These are phyloP conservation scores for Drosophila anomelani DNA, from an alignment of 2,888 invertebrate species.

Conservation along the genomic window DNA sequence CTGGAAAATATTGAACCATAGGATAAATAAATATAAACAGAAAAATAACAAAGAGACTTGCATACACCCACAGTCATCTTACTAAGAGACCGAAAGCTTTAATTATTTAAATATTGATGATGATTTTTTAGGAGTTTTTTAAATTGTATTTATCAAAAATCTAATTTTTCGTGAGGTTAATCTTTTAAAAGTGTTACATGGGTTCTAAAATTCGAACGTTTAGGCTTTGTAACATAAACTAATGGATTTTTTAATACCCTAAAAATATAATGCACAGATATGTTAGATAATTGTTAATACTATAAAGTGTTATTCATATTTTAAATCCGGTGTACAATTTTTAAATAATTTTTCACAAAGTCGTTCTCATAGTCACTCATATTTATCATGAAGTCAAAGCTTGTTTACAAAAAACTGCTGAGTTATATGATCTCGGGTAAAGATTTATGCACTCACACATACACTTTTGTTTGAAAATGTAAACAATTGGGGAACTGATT, in stretches of 20 bases:
- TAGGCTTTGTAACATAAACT: too few species aligned
- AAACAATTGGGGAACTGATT: slow-evolving; percentile 8
- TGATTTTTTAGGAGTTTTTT: not conserved
- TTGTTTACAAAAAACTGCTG: not conserved
- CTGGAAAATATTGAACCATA: not conserved
- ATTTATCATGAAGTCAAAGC: not conserved
- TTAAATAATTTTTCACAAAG: not conserved
- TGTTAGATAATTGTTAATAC: too few species aligned
- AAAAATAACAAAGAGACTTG: not conserved
- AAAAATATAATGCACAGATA: too few species aligned
- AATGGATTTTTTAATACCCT: too few species aligned
- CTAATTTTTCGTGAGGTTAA: too few species aligned
- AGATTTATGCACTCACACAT: slow-evolving; percentile 1
- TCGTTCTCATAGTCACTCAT: not conserved
- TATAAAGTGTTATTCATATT: not conserved
- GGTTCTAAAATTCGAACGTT: too few species aligned
- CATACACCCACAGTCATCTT: too few species aligned
- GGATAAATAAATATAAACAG: not conserved
- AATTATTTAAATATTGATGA: not conserved
- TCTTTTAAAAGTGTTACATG: too few species aligned
- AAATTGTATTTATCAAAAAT: not conserved
- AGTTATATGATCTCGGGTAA: not conserved
- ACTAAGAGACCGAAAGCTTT: not conserved
- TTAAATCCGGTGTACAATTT: not conserved
- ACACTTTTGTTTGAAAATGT: not conserved